Evolutionary conservation across 2,888 invertebrate genomes (phyloP).

Genomic region (Rhamphomyia laevipes): DNA sequence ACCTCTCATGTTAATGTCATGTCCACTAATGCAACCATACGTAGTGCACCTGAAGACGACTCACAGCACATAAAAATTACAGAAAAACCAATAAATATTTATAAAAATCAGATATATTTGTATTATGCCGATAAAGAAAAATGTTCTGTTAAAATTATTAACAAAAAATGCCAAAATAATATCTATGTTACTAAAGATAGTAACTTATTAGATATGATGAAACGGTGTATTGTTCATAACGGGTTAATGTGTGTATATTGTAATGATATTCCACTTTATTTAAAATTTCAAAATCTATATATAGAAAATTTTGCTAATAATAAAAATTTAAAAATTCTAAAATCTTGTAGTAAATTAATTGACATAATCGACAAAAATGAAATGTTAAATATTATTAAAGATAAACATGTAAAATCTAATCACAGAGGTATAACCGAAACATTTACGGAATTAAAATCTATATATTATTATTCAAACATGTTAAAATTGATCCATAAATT

Average conservation of each 20-base stretch:
- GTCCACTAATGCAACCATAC: conserved; percentile 4
- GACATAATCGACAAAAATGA: conserved; percentile 7
- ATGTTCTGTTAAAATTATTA: conserved; percentile 5
- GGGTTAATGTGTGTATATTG: conserved; percentile 12
- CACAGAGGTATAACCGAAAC: conserved; percentile 7
- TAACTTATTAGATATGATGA: background rate
- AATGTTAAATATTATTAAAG: conserved; percentile 1
- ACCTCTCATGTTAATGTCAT: conserved; percentile 1
- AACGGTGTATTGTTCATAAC: too few relatives aligned
- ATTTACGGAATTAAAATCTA: conserved; percentile 4
- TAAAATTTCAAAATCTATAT: conserved; percentile 5
- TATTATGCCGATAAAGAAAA: conserved; percentile 1
- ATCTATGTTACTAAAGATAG: background rate
- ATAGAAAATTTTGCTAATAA: conserved; percentile 7
- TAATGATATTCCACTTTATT: conserved; percentile 2
- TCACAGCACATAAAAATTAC: conserved; percentile 1
- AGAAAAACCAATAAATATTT: conserved; percentile 6
- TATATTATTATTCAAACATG: conserved; percentile 6
- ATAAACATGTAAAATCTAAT: conserved; percentile 6
- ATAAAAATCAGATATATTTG: conserved; percentile 9
- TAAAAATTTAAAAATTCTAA: background rate
- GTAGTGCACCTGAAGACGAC: conserved; percentile 5
- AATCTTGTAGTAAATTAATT: background rate
- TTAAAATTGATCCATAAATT: conserved; percentile 6
- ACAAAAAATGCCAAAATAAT: conserved; percentile 8